A percentile compares a stretch with the other conserved stretches of the same genome.
Conservation (phyloP, 2,113 vertebrate species). For the Morphnarchus princeps region DNA sequence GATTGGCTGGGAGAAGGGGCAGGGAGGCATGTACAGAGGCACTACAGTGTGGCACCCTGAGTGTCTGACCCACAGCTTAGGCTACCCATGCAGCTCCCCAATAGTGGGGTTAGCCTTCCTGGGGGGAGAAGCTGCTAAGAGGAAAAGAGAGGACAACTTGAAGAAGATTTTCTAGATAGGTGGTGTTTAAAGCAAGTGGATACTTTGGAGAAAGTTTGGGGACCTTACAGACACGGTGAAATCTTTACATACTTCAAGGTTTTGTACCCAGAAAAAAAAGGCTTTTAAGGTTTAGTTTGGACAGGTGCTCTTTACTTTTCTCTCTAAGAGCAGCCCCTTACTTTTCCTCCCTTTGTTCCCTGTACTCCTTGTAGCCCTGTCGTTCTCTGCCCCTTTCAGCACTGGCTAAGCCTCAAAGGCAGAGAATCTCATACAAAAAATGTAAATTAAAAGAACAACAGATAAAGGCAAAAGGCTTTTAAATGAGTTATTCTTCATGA, state of each 20-base stretch:
- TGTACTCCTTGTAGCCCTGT: not conserved
- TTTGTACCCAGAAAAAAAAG: not conserved
- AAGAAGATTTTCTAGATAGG: not conserved
- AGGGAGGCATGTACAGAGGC: not conserved
- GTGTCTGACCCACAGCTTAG: not conserved
- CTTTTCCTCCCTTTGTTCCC: not conserved
- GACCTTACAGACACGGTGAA: not conserved
- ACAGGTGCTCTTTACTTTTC: not conserved
- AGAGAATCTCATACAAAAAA: not conserved
- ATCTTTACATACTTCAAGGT: not conserved
- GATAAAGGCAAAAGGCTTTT: conserved; percentile 4
- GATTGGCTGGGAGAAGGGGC: not conserved
- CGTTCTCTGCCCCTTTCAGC: not conserved
- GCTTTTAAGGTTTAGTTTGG: not conserved
- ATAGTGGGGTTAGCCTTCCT: not conserved
- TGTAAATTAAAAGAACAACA: conserved; percentile 9
- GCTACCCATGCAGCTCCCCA: not conserved
- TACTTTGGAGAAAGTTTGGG: not conserved
- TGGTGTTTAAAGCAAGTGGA: not conserved
- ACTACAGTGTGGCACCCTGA: rapidly evolving
- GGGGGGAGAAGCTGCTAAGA: not conserved
- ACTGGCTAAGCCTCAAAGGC: not conserved
- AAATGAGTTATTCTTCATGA: conserved; percentile 30
- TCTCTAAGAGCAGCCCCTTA: not conserved
- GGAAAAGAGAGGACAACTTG: not conserved